A percentile compares a stretch with the other conserved stretches of the same genome.
phyloP scores from a whole-genome alignment of 2,113 vertebrate genomes.

The Eolophus roseicapilla region DNA sequence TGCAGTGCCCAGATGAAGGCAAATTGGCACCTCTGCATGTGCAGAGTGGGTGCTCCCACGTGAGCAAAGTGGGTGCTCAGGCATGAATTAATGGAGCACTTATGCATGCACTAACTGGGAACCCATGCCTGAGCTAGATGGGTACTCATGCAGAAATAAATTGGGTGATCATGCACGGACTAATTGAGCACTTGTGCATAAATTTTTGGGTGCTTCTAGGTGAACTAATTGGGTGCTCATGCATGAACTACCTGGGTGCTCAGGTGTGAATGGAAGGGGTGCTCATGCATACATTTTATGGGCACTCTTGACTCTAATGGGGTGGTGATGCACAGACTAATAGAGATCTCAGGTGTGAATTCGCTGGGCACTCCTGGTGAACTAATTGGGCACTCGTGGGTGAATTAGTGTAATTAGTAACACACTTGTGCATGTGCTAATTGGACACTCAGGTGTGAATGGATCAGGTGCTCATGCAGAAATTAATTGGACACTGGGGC shows the following conservation, averaged over 20 bases:
- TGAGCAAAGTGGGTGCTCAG: background rate
- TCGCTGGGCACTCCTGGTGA: background rate
- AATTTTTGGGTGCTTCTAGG: background rate
- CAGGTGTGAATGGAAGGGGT: background rate
- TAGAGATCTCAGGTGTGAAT: background rate
- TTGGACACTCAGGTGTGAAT: background rate
- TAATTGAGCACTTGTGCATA: background rate
- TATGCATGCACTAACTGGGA: background rate
- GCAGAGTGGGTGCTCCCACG: background rate
- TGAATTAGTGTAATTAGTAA: constrained; percentile 25
- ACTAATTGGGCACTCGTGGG: background rate
- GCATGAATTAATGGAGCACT: background rate
- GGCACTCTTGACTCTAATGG: background rate
- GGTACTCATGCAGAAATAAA: background rate
- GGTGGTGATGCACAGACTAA: background rate
- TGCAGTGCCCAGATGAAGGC: rapidly evolving
- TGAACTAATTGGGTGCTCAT: background rate
- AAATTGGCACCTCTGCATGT: rapidly evolving
- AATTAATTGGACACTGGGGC: background rate
- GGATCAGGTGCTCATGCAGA: background rate
- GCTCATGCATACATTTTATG: background rate
- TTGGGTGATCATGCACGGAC: rapidly evolving
- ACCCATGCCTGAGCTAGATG: background rate
- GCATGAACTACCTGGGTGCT: background rate
- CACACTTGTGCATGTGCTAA: background rate